Evolutionary conservation across 2,113 vertebrate species (phyloP).

Genomic region (Planiliza haematocheilus): DNA sequence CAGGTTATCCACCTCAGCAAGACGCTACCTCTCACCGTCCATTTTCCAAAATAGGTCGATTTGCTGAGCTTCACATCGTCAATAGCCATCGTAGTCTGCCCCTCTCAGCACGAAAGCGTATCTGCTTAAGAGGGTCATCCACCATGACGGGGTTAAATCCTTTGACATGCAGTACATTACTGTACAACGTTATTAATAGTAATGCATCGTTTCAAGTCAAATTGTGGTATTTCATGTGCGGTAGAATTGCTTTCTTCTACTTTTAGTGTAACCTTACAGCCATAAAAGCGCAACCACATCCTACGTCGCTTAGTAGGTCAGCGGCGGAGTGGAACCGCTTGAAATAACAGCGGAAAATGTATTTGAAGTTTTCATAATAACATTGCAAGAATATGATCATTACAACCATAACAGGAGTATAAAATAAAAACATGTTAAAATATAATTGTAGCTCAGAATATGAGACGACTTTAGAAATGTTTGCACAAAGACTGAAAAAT

Average conservation of each 20-base stretch:
- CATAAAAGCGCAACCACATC: not conserved
- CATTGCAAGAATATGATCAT: not conserved
- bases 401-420: not conserved
- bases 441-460: too few species aligned
- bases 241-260: slow-evolving; percentile 21
- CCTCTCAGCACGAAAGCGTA: slow-evolving; percentile 28
- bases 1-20: slow-evolving; percentile 70
- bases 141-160: slow-evolving; percentile 47
- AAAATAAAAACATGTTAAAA: too few species aligned
- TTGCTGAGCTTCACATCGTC: slow-evolving; percentile 56
- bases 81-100: slow-evolving; percentile 14
- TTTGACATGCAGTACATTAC: slow-evolving; percentile 36
- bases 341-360: not conserved
- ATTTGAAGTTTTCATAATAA: not conserved
- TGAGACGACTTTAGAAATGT: too few species aligned
- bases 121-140: slow-evolving; percentile 38
- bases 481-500: not conserved
- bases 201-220: slow-evolving; percentile 30
- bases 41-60: slow-evolving; percentile 72
- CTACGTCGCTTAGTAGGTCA: slow-evolving; percentile 5
- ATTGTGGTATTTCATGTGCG: slow-evolving; percentile 12
- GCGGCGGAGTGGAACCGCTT: not conserved
- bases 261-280: slow-evolving; percentile 15
- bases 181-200: slow-evolving; percentile 55
- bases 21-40: slow-evolving; percentile 44